These are phyloP conservation scores for Emydura subglobosa DNA, from an alignment of 2,113 vertebrate species.

Conservation along the genomic window DNA sequence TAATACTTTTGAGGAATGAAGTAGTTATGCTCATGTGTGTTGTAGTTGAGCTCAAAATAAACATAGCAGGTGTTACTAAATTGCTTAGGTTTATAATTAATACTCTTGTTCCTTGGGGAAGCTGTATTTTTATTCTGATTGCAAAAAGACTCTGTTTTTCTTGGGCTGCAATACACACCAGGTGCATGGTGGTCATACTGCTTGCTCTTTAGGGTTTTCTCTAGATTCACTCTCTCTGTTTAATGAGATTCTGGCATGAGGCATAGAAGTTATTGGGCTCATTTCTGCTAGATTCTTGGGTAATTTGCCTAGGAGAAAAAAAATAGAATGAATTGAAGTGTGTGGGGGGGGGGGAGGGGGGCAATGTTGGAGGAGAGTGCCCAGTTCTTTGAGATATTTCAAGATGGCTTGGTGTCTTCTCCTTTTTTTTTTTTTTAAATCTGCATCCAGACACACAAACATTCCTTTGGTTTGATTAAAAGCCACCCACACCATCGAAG, in stretches of 20 bases:
- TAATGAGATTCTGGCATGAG: not conserved
- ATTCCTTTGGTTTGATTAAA: not conserved
- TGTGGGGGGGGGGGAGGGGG: not conserved
- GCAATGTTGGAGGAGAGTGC: not conserved
- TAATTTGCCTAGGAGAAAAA: fast-evolving
- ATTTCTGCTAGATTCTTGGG: not conserved
- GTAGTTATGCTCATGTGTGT: not conserved
- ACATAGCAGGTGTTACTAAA: constrained; percentile 40
- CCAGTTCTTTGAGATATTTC: not conserved
- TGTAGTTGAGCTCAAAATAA: constrained; percentile 53
- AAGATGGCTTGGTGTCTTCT: fast-evolving
- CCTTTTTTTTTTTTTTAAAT: not conserved
- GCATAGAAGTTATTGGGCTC: not conserved
- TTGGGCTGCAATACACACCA: not conserved
- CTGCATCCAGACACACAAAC: not conserved
- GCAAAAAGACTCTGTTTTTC: not conserved
- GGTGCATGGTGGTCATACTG: not conserved
- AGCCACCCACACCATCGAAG: not conserved
- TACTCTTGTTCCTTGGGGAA: constrained; percentile 12
- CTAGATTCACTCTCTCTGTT: not conserved
- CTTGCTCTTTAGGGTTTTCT: not conserved
- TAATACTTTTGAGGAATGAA: constrained; percentile 32
- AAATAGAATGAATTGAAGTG: no score
- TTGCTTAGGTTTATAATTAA: constrained; percentile 32
- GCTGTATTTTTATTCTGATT: not conserved